Evolutionary conservation across 1,140 invertebrate genomes (phyloP), one percentile per base, ranked within the genome.

Genomic region (Cydia fagiglandana): DNA sequence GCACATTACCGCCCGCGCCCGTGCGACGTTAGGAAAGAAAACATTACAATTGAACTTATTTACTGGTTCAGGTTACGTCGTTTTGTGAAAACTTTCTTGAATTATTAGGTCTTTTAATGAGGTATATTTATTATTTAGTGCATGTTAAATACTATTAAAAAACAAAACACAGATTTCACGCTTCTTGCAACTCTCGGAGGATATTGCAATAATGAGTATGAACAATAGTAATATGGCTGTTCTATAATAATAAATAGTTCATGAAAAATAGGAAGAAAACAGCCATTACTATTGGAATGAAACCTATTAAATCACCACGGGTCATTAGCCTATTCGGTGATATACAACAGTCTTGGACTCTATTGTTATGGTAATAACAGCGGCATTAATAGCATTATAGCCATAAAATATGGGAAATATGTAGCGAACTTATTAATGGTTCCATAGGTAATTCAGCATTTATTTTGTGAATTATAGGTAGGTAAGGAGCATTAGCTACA

Each of bases 11-110:
- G 76, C 70, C 17, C 74, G n/a, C n/a, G n/a, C 24, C 2, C 24
- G 76, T 73, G 76, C 80, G 80, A 86, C 85, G 84, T 83, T 77
- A 81, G 81, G 79, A 84, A 84, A 84, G 84, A 85, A 85, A 88
- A 88, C 84, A 87, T 88, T 79, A 86, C 87, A 86, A 86, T 89
- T 86, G 81, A 80, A 76, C 82, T 87, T 86, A 89, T 90, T 88
- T 90, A 90, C 84, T 78, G 80, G 73, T 74, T 56, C 53, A 74
- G 66, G 66, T 70, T 70, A 38, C 2, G 17, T 70, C 17, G 56
- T 61, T 61, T 17, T 17, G 4, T 5, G 64, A 64, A n/a, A 41
- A 70, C 15, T 70, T 70, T 70, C 30, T 15, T n/a, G 34, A 38
- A 70, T 38, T 15, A 41, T 70, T 38, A 24, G 24, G 64, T 38